A percentile compares a stretch with the other conserved stretches of the same genome.
Conservation (phyloP, 2,888 invertebrate genomes). For the Eupithecia subfuscata region DNA sequence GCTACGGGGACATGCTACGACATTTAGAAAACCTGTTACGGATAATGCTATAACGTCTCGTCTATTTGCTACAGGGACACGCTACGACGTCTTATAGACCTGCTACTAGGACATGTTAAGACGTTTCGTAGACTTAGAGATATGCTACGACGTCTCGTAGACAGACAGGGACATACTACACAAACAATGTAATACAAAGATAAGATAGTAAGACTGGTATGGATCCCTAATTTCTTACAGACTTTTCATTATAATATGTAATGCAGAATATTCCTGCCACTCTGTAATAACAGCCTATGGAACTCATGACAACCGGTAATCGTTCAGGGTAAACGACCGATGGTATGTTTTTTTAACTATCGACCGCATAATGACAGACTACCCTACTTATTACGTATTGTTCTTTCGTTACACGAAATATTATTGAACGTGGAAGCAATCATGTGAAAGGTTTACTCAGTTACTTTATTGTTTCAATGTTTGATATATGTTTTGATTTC, state of each 20-base stretch:
- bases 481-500: background rate
- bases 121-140: no score
- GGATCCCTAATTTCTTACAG: background rate
- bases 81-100: background rate
- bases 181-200: background rate
- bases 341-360: conserved; percentile 42
- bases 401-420: conserved; percentile 14
- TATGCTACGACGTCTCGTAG: background rate
- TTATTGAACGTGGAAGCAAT: conserved; percentile 10
- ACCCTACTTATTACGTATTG: conserved; percentile 12
- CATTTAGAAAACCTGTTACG: no score
- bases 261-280: background rate
- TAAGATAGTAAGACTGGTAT: background rate
- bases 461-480: background rate
- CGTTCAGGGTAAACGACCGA: conserved; percentile 52
- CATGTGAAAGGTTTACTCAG: conserved; percentile 3
- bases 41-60: background rate
- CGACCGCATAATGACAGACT: conserved; percentile 45
- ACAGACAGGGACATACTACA: background rate
- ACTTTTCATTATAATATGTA: background rate
- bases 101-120: background rate
- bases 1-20: background rate
- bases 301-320: conserved; percentile 35
- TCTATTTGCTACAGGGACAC: background rate
- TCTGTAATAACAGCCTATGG: background rate